phyloP scores from a whole-genome alignment of 2,797 vertebrate species.

The Oophaga sylvatica region DNA sequence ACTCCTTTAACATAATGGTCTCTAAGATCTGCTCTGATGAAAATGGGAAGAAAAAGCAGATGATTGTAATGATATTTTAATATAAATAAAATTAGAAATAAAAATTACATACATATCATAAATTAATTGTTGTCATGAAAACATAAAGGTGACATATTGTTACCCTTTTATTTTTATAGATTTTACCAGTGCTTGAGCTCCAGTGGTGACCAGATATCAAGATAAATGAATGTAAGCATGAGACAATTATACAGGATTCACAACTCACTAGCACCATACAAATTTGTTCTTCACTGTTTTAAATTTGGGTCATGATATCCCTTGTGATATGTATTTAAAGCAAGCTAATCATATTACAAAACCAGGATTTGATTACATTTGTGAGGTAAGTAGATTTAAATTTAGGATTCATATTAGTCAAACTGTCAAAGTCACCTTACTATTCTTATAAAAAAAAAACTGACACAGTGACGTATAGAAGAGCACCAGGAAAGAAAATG shows the following conservation, averaged over 20 bases:
- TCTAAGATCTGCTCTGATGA: too few species aligned
- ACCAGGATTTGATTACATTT: conserved; percentile 13
- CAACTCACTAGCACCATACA: not conserved
- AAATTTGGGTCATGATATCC: conserved; percentile 17
- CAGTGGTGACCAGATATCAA: not conserved
- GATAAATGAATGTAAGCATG: not conserved
- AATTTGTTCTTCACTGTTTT: not conserved
- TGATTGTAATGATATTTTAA: too few species aligned
- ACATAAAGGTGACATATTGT: not conserved
- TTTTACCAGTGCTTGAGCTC: not conserved
- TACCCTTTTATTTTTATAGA: not conserved
- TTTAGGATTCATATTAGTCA: conserved; percentile 41
- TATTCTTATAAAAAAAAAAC: conserved; percentile 26
- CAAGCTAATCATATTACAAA: conserved; percentile 10
- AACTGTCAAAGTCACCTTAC: conserved; percentile 55
- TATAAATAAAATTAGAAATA: too few species aligned
- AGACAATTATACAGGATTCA: not conserved
- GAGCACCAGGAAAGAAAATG: not conserved
- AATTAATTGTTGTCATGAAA: not conserved
- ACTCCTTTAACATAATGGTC: too few species aligned
- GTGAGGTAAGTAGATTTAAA: conserved; percentile 26
- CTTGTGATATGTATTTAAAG: conserved; percentile 7
- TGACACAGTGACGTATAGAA: conserved; percentile 11
- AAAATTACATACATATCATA: too few species aligned
- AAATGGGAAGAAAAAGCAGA: too few species aligned